Evolutionary conservation across 2,888 invertebrate species (phyloP), one percentile per base, ranked within the genome.

Genomic region (Sericinus montela): DNA sequence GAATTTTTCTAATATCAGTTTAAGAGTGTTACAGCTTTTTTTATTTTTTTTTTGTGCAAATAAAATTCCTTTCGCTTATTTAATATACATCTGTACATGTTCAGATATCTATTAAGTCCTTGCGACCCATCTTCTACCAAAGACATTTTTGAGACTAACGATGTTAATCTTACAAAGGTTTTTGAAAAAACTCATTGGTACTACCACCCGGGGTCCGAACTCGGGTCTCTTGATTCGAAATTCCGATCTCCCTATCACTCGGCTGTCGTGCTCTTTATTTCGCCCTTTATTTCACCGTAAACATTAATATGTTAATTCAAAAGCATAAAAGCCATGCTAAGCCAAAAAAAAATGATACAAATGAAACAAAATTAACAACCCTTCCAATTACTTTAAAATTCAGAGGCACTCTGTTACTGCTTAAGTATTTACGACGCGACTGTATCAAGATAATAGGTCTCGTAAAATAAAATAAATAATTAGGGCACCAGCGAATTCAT

Each of bases 401-500:
- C 58, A 49, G 51, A 52, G 54, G 54, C 58, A 59, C 60, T 64
- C 57, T 52, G 56, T 54, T 52, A 67, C 72, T 68, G 66, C 74
- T 75, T 68, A 71, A 78, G 72, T 80, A 82, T 85, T 84, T 82
- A 84, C 76, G 81, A 76, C 71, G 60, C 61, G 72, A 69, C 74
- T 67, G 74, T 75, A 70, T 75, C 75, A 67, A 75, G 78, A 79
- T 84, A 83, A 86, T 80, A 76, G 83, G 70, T 67, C 64, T 78
- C 83, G 75, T 86, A 85, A 86, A 86, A 82, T 85, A 84, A 84
- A 84, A 81, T 85, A 84, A 85, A 85, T 86, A 85, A 85, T 85
- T 84, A 82, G 74, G 72, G 57, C 67, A 69, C 67, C 61, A 63
- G 78, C 67, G 71, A 71, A 75, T 75, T 83, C 83, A 83, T 86